Evolutionary conservation across 1,140 invertebrate species (phyloP).

Genomic region (Aricia agestis): DNA sequence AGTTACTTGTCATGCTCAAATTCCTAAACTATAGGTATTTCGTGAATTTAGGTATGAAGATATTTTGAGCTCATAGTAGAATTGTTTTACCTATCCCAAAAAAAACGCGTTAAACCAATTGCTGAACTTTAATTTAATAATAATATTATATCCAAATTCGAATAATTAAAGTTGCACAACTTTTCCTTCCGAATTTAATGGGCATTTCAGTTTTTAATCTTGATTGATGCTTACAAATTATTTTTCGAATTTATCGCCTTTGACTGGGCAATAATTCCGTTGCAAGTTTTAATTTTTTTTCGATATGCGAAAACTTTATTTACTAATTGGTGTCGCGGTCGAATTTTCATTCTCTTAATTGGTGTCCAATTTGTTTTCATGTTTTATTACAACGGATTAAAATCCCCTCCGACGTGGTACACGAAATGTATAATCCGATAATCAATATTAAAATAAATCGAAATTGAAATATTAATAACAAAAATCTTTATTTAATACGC

Average conservation of each 20-base stretch:
- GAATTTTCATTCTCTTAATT: slow-evolving; percentile 11
- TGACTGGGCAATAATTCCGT: neutral
- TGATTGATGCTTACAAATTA: neutral
- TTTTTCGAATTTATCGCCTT: neutral
- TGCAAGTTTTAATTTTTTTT: slow-evolving; percentile 7
- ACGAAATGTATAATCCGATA: neutral
- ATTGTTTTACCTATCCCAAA: too few relatives aligned
- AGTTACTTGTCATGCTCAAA: too few relatives aligned
- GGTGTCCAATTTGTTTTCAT: slow-evolving; percentile 13
- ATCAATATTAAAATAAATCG: neutral
- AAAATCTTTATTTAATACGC: too few relatives aligned
- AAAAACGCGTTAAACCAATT: too few relatives aligned
- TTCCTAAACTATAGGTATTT: too few relatives aligned
- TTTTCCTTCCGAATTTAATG: neutral
- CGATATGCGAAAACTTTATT: slow-evolving; percentile 10
- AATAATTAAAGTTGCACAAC: neutral
- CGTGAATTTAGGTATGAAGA: too few relatives aligned
- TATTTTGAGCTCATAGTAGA: too few relatives aligned
- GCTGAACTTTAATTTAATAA: too few relatives aligned
- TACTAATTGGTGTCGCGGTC: slow-evolving; percentile 10
- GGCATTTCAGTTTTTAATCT: slow-evolving; percentile 2
- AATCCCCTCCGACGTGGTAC: neutral
- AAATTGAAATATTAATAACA: too few relatives aligned
- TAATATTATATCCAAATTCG: neutral
- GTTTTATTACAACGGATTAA: slow-evolving; percentile 15